These are phyloP conservation scores for Pipa parva DNA, from an alignment of 2,113 vertebrate species.

Conservation along the genomic window DNA sequence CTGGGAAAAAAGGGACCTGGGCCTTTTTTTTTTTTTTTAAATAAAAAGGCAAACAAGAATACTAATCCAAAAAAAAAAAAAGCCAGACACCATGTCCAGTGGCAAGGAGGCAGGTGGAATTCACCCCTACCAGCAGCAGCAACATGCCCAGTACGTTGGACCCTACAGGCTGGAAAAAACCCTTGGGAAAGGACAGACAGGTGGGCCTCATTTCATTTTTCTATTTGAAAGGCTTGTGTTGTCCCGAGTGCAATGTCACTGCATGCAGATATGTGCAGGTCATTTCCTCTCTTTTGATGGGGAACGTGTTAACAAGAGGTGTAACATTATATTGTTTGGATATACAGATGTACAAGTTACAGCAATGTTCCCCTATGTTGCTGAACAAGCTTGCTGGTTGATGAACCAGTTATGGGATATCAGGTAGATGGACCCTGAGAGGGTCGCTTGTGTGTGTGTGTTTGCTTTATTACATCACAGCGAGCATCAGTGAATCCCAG, in stretches of 20 bases:
- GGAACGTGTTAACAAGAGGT: neutral
- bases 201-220: slow-evolving; percentile 47
- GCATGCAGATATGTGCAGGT: slow-evolving; percentile 2
- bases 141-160: slow-evolving; percentile 61
- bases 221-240: neutral
- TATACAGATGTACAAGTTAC: slow-evolving; percentile 5
- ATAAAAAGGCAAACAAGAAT: neutral
- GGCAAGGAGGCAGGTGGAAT: slow-evolving; percentile 49
- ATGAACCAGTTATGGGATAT: slow-evolving; percentile 16
- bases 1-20: slow-evolving; percentile 43
- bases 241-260: slow-evolving; percentile 8
- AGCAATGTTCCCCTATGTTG: neutral
- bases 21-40: too few relatives aligned
- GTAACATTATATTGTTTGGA: neutral
- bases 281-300: neutral
- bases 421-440: neutral
- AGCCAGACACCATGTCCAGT: slow-evolving; percentile 45
- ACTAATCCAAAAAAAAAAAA: slow-evolving; percentile 1
- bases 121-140: slow-evolving; percentile 49
- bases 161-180: slow-evolving; percentile 66
- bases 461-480: neutral
- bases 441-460: slow-evolving; percentile 2
- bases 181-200: slow-evolving; percentile 66
- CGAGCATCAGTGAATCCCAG: neutral
- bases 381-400: neutral